Evolutionary conservation across 1,140 invertebrate species (phyloP).

Genomic region (Pseudomyrmex concolor): DNA sequence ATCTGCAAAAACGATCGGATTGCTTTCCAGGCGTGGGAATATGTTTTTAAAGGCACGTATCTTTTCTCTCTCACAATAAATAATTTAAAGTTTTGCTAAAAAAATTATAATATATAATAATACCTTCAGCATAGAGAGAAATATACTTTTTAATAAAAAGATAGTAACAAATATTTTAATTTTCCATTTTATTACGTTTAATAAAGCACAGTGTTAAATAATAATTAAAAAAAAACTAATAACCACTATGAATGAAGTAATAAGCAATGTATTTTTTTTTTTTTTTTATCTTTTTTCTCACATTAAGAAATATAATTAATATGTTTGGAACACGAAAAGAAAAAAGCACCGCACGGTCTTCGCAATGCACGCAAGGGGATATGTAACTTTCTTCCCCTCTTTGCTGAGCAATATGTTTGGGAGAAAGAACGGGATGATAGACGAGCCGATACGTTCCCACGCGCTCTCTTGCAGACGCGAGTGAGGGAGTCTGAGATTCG

Average conservation of each 20-base stretch:
- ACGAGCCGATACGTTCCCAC: conserved; percentile 84
- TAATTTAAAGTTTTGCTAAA: background rate
- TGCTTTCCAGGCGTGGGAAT: conserved; percentile 33
- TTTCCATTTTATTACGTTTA: too few relatives aligned
- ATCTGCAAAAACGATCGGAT: conserved; percentile 17
- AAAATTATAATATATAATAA: background rate
- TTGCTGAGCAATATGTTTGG: conserved; percentile 42
- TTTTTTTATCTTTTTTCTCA: background rate
- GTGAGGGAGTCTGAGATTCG: conserved; percentile 54
- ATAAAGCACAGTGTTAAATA: background rate
- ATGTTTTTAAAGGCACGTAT: background rate
- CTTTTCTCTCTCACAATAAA: too few relatives aligned
- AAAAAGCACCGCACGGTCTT: background rate
- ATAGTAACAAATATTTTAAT: background rate
- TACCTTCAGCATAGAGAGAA: too few relatives aligned
- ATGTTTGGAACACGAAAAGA: background rate
- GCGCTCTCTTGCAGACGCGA: conserved; percentile 70
- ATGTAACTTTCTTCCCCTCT: conserved; percentile 6
- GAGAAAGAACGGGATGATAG: conserved; percentile 79
- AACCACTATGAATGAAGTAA: background rate
- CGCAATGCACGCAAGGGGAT: background rate
- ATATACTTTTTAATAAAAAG: background rate
- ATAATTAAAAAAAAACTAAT: background rate
- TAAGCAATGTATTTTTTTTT: background rate
- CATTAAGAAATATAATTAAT: background rate